Conservation (phyloP, 1,140 invertebrate species). For the Saccostrea cuccullata region DNA sequence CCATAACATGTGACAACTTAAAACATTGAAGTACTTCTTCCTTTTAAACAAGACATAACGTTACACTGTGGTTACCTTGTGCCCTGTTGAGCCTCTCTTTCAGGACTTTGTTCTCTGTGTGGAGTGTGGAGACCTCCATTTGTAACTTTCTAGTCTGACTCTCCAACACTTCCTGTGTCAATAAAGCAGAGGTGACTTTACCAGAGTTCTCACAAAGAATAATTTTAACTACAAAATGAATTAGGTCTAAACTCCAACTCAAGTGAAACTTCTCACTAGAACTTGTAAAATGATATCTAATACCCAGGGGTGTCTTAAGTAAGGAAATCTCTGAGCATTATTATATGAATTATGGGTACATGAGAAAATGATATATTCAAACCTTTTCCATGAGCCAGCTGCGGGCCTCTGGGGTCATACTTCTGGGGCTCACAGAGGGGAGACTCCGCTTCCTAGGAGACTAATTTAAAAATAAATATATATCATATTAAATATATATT, state of each 20-base stretch:
- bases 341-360: too few species aligned
- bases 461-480: neutral
- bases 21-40: neutral
- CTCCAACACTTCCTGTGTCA: conserved; percentile 20
- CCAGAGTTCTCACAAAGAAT: too few species aligned
- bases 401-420: conserved; percentile 38
- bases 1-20: too few species aligned
- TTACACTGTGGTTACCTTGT: neutral
- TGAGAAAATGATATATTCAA: neutral
- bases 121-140: conserved; percentile 23
- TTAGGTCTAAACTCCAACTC: too few species aligned
- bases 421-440: neutral
- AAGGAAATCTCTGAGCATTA: too few species aligned
- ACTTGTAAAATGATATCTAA: too few species aligned
- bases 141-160: conserved; percentile 30
- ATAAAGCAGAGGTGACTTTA: neutral
- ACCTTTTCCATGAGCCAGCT: conserved; percentile 40
- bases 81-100: conserved; percentile 32
- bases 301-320: too few species aligned
- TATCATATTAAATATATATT: neutral
- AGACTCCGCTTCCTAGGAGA: neutral
- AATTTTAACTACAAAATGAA: too few species aligned
- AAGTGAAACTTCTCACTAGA: too few species aligned
- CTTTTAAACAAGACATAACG: neutral
- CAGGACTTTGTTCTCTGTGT: neutral